Evolutionary conservation across 2,113 vertebrate genomes (phyloP), one percentile per base, ranked within the genome.

Genomic region (Eulemur macaco): DNA sequence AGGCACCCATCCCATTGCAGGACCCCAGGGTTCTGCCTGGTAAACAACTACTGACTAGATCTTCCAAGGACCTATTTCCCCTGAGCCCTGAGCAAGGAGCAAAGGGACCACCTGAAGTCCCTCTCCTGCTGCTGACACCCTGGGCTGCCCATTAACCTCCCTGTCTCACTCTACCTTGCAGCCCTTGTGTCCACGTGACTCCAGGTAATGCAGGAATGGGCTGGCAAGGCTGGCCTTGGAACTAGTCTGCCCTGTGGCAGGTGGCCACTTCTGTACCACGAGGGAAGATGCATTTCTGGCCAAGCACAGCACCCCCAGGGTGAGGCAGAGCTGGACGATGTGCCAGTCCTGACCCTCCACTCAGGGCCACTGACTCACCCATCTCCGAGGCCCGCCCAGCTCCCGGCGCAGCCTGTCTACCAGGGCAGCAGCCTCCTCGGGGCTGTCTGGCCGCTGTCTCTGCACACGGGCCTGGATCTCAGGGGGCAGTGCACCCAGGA

Each of bases 401-500:
- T 94, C 96, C 13, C 20, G 74, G 47, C 8, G 84, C 78, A 97
- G 96, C 31, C 91, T 85, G 56, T 98, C 96, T 0, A 97, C 96
- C 50, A 98, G 86, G 82, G 96, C 81, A 0, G 94, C 97, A 0
- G 98, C 97, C 54, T 98, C 97, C 66, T 98, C 97, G 0, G 97
- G 96, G 50, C 80, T 98, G 80, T 93, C 78, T 1, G 98, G 98
- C 9, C 21, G 74, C 54, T 90, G 96, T 10, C 73, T 93, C 60
- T 80, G 86, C 39, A 98, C 81, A 15, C 23, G 83, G 54, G 91
- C 76, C 89, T 96, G 96, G 80, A 98, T 93, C 42, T 97, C 94
- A 1, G 96, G 56, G 6, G 98, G 98, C 42, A 98, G 94, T 0
- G 69, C 64, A 2, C 94, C 93, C 69, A 98, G 89, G 89, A 98